Evolutionary conservation across 2,113 vertebrate species (phyloP).

Genomic region (Dasyprocta punctata): DNA sequence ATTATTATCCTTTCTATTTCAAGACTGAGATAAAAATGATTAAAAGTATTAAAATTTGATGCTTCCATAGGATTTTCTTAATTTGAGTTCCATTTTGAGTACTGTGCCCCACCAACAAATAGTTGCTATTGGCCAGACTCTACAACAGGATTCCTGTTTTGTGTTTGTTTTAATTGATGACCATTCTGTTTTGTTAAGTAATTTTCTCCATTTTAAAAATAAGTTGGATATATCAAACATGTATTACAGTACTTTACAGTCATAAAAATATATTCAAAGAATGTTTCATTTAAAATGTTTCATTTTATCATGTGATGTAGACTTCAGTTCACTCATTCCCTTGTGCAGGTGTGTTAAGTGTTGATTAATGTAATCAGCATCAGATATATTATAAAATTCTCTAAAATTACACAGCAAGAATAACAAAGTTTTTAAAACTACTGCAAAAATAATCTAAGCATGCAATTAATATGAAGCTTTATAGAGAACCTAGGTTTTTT

Average conservation of each 20-base stretch:
- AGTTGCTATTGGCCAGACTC: neutral
- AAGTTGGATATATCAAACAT: neutral
- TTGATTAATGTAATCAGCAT: neutral
- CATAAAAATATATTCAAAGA: neutral
- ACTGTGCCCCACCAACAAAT: neutral
- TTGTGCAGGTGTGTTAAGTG: neutral
- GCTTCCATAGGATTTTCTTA: neutral
- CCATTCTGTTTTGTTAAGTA: neutral
- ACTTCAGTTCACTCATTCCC: neutral
- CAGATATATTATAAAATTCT: neutral
- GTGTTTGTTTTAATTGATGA: neutral
- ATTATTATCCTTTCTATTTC: neutral
- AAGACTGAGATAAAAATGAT: neutral
- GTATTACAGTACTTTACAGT: neutral
- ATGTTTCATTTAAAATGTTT: slow-evolving; percentile 15
- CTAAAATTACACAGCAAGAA: neutral
- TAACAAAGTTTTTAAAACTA: neutral
- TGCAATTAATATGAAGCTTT: neutral
- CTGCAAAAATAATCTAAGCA: neutral
- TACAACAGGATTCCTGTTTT: neutral
- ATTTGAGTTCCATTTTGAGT: neutral
- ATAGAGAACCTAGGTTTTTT: neutral
- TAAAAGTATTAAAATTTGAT: slow-evolving; percentile 6
- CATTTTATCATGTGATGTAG: neutral
- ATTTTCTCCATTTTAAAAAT: neutral